A percentile compares a stretch with the other conserved stretches of the same genome.
phyloP scores from a whole-genome alignment of 2,113 vertebrate species.

The Coturnix japonica region DNA sequence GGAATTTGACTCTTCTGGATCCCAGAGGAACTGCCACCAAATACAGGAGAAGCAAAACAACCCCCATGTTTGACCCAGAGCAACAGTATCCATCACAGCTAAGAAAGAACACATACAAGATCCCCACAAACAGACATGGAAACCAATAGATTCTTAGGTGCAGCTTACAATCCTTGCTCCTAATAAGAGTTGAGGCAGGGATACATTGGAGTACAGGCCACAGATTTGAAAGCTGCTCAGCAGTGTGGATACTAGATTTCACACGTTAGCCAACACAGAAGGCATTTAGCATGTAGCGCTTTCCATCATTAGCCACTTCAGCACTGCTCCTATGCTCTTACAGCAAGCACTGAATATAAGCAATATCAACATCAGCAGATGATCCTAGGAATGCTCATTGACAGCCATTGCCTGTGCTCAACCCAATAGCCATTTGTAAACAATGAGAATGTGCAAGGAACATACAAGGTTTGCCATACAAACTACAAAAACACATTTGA shows the following conservation, averaged over 20 bases:
- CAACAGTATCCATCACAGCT: not conserved
- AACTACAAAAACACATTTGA: not conserved
- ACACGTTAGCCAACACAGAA: not conserved
- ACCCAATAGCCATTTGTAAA: not conserved
- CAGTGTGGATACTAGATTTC: not conserved
- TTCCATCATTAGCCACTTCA: not conserved
- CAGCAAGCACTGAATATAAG: not conserved
- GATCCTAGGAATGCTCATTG: not conserved
- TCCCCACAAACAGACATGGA: not conserved
- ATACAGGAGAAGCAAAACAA: not conserved
- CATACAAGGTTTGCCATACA: not conserved
- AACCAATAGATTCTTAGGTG: not conserved
- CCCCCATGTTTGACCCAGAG: not conserved
- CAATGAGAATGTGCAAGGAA: rapidly evolving
- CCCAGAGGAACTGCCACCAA: not conserved
- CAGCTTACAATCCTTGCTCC: not conserved
- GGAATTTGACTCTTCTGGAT: not conserved
- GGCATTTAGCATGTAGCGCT: not conserved
- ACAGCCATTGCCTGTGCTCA: not conserved
- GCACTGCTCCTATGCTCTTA: not conserved
- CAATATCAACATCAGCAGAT: not conserved
- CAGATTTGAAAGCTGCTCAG: not conserved
- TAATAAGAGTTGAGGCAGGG: not conserved
- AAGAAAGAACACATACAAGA: not conserved
- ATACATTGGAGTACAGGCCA: not conserved